Conservation (phyloP, 1,140 invertebrate genomes). For the Rhagoletis pomonella region DNA sequence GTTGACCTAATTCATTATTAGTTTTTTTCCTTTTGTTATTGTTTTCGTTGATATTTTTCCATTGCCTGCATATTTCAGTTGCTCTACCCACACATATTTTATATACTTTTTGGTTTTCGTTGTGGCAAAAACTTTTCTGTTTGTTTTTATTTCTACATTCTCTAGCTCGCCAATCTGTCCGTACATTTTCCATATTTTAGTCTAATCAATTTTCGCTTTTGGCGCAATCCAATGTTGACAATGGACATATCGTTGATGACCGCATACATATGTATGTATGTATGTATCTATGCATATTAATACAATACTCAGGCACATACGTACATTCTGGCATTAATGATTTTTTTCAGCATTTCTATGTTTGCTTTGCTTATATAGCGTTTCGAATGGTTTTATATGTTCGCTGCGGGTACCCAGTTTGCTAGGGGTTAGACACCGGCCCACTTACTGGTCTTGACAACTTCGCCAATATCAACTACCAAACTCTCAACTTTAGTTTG, state of each 20-base stretch:
- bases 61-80: background rate
- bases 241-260: conserved; percentile 30
- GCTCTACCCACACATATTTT: background rate
- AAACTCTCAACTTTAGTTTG: conserved; percentile 7
- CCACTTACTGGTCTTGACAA: conserved; percentile 31
- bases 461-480: conserved; percentile 37
- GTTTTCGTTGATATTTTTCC: background rate
- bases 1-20: conserved; percentile 27
- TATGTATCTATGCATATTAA: background rate
- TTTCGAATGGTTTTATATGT: background rate
- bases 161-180: background rate
- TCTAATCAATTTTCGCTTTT: conserved; percentile 51
- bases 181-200: conserved; percentile 47
- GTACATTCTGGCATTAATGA: background rate
- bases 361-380: conserved; percentile 40
- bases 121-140: background rate
- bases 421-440: background rate
- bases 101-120: background rate
- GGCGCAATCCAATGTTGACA: conserved; percentile 38
- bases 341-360: background rate
- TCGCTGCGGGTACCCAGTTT: conserved; percentile 9
- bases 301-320: background rate
- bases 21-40: conserved; percentile 34
- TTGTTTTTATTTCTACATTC: background rate
- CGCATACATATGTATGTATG: background rate